These are phyloP conservation scores for Elaphurus davidianus DNA, from an alignment of 2,113 vertebrate species.

Conservation along the genomic window DNA sequence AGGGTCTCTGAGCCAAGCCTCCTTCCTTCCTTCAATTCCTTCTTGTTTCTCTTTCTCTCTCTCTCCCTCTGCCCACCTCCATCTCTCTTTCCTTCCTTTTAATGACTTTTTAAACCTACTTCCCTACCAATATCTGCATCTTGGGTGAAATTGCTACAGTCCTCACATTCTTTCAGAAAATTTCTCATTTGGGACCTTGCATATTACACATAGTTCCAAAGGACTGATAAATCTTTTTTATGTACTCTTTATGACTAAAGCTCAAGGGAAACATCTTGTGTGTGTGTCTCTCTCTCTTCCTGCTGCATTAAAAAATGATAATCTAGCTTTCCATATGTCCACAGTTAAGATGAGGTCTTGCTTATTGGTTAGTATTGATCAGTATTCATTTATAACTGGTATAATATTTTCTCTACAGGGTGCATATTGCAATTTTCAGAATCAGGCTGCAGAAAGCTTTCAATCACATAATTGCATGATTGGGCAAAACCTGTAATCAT, in stretches of 20 bases:
- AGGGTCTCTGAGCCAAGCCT: neutral
- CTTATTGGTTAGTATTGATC: constrained; percentile 15
- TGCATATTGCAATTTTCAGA: neutral
- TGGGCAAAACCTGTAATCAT: neutral
- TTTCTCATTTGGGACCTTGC: constrained; percentile 1
- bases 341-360: neutral
- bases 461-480: neutral
- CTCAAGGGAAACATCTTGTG: neutral
- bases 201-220: constrained; percentile 19
- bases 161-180: neutral
- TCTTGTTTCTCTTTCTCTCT: accelerated
- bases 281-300: constrained; percentile 26
- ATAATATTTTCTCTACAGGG: neutral
- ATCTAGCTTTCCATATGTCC: neutral
- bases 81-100: neutral
- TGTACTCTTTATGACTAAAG: constrained; percentile 20
- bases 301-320: constrained; percentile 41
- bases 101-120: neutral
- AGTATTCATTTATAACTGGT: neutral
- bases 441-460: neutral
- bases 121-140: neutral
- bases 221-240: neutral
- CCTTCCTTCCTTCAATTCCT: neutral
- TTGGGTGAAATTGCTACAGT: neutral
- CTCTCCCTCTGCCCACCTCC: neutral